Evolutionary conservation across 2,113 vertebrate species (phyloP).

Genomic region (Phrynosoma blainvillii): DNA sequence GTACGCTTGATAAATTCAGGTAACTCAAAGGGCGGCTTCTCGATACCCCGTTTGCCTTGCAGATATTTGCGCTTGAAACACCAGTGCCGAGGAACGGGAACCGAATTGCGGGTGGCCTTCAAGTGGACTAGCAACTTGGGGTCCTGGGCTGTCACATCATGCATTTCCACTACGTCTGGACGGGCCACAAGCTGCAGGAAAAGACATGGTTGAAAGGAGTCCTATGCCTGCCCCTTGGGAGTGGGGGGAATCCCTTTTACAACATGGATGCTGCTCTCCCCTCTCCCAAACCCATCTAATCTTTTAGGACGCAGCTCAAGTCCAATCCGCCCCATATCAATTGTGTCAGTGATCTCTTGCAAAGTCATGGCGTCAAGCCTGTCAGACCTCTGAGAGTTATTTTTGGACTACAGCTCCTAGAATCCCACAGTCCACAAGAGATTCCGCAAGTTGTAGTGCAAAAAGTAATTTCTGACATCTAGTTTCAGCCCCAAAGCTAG

Average conservation of each 20-base stretch:
- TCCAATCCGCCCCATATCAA: no score
- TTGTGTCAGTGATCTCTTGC: no score
- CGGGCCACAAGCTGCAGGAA: conserved; percentile 85
- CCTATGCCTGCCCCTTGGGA: neutral
- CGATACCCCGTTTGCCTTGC: conserved; percentile 93
- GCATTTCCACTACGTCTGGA: conserved; percentile 95
- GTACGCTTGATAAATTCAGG: conserved; percentile 94
- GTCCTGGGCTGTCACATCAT: conserved; percentile 92
- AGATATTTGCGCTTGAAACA: conserved; percentile 86
- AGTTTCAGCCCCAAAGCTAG: neutral
- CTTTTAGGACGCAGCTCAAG: neutral
- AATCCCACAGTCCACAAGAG: no score
- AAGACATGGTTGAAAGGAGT: neutral
- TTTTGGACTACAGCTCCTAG: no score
- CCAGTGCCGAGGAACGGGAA: conserved; percentile 88
- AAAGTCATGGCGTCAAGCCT: no score
- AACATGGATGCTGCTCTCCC: neutral
- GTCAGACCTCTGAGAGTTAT: no score
- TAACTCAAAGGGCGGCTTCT: conserved; percentile 93
- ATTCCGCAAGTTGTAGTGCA: no score
- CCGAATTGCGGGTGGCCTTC: conserved; percentile 92
- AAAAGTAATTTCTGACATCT: neutral
- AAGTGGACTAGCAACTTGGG: conserved; percentile 93
- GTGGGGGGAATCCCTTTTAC: neutral
- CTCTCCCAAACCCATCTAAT: neutral